Evolutionary conservation across 1,140 invertebrate genomes (phyloP), one percentile per base, ranked within the genome.

Genomic region (Euwallacea similis): DNA sequence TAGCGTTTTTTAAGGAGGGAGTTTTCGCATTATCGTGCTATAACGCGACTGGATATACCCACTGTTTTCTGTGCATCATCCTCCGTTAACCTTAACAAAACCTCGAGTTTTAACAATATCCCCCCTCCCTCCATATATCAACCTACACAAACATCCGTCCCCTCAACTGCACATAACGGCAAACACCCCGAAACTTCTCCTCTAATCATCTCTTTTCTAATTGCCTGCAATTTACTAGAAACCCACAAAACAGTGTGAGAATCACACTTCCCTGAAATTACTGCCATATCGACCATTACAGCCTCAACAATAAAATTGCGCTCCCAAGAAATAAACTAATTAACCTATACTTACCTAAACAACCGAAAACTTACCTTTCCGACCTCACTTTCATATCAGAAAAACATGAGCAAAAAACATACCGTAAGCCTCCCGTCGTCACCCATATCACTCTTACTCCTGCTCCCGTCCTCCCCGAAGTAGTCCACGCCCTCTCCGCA

Each of bases 381-480:
- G 21, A 33, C 21, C 21, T 33, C 21, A 33, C 4, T 33, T 33
- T 33, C 21, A 33, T 33, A 33, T 4, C 21, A 33, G 21, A 33
- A 33, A 33, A 33, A 33, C 21, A 33, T 33, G 1, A n/a, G 21
- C 21, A 33, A 33, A 33, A 33, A 33, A 33, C 66, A 8, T 69
- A 69, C 67, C 67, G 67, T 69, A 62, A 59, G 58, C 58, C 72
- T 61, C 11, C 63, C 60, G 15, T 68, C 62, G 11, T 53, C 44
- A 16, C 59, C 66, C 46, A 54, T 44, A 11, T 66, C 47, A 41
- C 21, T 59, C 21, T 72, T 62, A 41, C 59, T 21, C 53, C 64
- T 65, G 15, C 47, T 42, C 33, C 69, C 50, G 21, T 66, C 65
- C 53, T 73, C 54, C 8, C 47, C 21, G 60, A 15, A 53, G 59